These are phyloP conservation scores for Heterodera carotae DNA, from an alignment of 1,140 invertebrate species.

Conservation along the genomic window DNA sequence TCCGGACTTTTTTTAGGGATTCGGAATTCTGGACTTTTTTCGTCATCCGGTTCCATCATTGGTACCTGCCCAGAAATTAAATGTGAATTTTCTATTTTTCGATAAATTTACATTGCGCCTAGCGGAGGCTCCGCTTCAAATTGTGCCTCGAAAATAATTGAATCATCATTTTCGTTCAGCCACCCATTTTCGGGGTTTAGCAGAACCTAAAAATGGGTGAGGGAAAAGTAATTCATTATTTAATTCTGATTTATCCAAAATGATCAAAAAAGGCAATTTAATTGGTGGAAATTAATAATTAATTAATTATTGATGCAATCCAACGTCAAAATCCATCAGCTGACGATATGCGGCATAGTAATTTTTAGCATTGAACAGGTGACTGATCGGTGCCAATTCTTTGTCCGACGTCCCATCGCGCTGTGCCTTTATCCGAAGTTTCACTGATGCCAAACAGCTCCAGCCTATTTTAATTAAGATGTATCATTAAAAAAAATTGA, in stretches of 20 bases:
- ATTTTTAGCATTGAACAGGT: background rate
- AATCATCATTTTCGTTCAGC: too few relatives aligned
- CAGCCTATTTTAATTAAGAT: background rate
- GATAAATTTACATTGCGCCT: background rate
- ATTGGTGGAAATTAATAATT: too few relatives aligned
- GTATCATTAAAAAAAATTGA: background rate
- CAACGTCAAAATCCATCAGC: constrained; percentile 4
- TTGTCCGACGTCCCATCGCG: background rate
- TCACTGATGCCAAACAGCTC: constrained; percentile 14
- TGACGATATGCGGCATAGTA: too few relatives aligned
- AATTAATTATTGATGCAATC: too few relatives aligned
- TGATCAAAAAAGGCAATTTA: background rate
- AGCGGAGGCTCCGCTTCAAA: constrained; percentile 1
- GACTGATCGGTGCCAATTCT: background rate
- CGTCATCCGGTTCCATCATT: too few relatives aligned
- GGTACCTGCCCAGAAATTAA: too few relatives aligned
- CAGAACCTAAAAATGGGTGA: background rate
- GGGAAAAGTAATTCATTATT: background rate
- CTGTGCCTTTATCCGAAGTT: too few relatives aligned
- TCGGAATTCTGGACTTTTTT: too few relatives aligned
- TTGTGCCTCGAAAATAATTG: background rate
- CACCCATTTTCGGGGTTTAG: constrained; percentile 6
- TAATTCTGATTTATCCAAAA: background rate
- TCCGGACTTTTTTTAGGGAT: too few relatives aligned
- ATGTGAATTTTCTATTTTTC: background rate